Evolutionary conservation across 2,888 invertebrate genomes (phyloP).

Genomic region (Patella caerulea): DNA sequence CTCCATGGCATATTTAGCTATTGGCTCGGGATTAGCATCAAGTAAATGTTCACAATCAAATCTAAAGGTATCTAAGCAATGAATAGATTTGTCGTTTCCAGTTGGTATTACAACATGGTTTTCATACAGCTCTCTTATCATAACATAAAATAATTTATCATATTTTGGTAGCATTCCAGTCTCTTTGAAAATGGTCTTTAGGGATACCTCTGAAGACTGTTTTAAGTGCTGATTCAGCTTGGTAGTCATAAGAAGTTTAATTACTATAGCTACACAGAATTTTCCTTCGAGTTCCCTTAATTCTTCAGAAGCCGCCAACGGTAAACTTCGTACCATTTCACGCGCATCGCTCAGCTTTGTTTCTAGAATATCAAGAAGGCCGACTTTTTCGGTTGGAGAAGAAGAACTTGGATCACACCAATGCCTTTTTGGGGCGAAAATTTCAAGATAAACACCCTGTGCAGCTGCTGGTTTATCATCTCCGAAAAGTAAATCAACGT

Average conservation of each 20-base stretch:
- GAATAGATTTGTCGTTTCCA: not conserved
- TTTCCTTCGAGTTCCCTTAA: not conserved
- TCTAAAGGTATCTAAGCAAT: not conserved
- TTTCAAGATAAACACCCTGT: not conserved
- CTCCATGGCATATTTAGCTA: not conserved
- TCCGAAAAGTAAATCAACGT: not conserved
- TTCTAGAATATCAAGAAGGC: not conserved
- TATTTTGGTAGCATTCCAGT: conserved; percentile 2
- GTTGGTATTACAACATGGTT: not conserved
- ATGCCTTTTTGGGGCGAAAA: not conserved
- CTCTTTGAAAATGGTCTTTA: not conserved
- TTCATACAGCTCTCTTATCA: not conserved
- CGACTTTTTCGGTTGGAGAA: not conserved
- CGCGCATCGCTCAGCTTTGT: not conserved
- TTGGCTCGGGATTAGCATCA: not conserved
- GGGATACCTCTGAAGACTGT: not conserved
- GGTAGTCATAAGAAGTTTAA: not conserved
- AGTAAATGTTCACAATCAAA: not conserved
- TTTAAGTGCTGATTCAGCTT: not conserved
- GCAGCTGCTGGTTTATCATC: not conserved
- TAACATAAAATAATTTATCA: not conserved
- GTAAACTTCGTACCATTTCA: conserved; percentile 2
- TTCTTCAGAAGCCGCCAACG: not conserved
- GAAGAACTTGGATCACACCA: not conserved
- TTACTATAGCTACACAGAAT: not conserved